phyloP scores from a whole-genome alignment of 1,140 invertebrate genomes.

The Bactericera cockerelli region DNA sequence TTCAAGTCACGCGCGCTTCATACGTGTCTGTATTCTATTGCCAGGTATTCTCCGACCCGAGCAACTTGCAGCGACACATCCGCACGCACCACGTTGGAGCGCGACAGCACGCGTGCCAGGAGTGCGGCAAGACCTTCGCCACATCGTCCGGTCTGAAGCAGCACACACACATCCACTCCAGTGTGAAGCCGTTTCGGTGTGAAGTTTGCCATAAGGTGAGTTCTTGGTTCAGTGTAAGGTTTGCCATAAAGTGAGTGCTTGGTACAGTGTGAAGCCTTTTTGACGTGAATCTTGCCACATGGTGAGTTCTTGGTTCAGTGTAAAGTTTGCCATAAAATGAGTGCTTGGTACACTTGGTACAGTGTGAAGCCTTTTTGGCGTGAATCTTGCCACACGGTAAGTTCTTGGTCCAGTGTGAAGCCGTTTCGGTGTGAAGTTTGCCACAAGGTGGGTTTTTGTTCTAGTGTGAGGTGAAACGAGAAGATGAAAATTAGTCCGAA shows the following conservation, averaged over 20 bases:
- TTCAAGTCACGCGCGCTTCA: no score
- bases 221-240: no score
- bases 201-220: conserved; percentile 69
- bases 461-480: no score
- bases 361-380: conserved; percentile 96
- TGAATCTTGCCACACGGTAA: conserved; percentile 83
- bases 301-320: conserved; percentile 55
- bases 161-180: conserved; percentile 98
- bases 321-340: conserved; percentile 70
- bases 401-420: conserved; percentile 96
- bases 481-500: no score
- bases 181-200: conserved; percentile 94
- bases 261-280: conserved; percentile 94
- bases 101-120: conserved; percentile 83
- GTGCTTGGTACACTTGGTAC: no score
- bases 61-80: conserved; percentile 91
- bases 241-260: no score
- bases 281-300: conserved; percentile 82
- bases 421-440: conserved; percentile 93
- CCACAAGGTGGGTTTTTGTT: conserved; percentile 52
- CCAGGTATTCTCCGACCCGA: conserved; percentile 69
- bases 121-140: conserved; percentile 97
- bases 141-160: conserved; percentile 96
- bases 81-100: conserved; percentile 83
- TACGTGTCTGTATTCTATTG: no score